These are phyloP conservation scores for Drosophila putrida DNA, from an alignment of 2,888 invertebrate species.

Conservation along the genomic window DNA sequence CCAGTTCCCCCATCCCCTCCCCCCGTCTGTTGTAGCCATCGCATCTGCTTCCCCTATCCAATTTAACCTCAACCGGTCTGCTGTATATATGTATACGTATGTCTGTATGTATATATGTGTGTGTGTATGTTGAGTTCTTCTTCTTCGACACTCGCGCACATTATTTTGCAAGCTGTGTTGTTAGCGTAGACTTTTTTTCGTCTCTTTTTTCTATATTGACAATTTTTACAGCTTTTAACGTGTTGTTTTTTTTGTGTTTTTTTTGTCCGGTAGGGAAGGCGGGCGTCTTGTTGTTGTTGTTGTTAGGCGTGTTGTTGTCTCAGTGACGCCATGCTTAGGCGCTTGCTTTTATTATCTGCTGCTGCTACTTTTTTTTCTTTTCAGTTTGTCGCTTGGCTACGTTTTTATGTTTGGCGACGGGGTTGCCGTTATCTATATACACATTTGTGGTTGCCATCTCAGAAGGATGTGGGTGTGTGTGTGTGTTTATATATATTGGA, in stretches of 20 bases:
- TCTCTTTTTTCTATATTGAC: constrained; percentile 66
- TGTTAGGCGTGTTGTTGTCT: constrained; percentile 46
- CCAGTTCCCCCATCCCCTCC: constrained; percentile 11
- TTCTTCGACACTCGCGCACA: constrained; percentile 76
- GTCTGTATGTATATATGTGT: constrained; percentile 30
- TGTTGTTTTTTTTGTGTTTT: constrained; percentile 24
- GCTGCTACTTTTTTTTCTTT: constrained; percentile 47
- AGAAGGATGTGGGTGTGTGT: constrained; percentile 23
- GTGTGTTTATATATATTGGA: constrained; percentile 17
- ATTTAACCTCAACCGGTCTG: constrained; percentile 80
- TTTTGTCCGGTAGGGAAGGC: constrained; percentile 30
- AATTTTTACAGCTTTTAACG: constrained; percentile 77
- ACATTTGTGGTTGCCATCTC: constrained; percentile 60
- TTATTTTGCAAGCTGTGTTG: constrained; percentile 72
- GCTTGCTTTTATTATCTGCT: constrained; percentile 71
- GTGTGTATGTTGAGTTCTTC: constrained; percentile 47
- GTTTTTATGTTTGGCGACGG: constrained; percentile 66
- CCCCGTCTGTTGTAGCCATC: constrained; percentile 26
- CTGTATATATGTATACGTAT: constrained; percentile 58
- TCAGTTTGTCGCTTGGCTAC: constrained; percentile 66
- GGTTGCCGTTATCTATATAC: constrained; percentile 71
- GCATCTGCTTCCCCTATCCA: constrained; percentile 71
- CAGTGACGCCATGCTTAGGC: constrained; percentile 77
- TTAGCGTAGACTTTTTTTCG: constrained; percentile 58
- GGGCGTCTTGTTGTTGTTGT: constrained; percentile 28